Evolutionary conservation across 2,113 vertebrate genomes (phyloP).

Genomic region (Macaca mulatta): DNA sequence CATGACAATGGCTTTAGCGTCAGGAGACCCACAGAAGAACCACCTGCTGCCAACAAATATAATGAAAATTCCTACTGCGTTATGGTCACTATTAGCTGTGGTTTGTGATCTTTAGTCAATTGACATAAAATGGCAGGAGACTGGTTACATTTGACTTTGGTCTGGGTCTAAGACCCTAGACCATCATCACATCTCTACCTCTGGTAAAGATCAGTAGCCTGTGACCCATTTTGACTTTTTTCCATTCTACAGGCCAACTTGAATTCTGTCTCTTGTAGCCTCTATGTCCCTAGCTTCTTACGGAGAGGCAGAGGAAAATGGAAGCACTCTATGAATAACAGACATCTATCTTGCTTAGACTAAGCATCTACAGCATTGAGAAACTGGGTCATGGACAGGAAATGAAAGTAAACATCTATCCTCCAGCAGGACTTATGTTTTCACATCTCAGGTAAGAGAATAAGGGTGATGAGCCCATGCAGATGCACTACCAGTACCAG

Average conservation of each 20-base stretch:
- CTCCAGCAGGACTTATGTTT: not conserved
- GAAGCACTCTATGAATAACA: not conserved
- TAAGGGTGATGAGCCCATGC: not conserved
- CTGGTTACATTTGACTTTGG: not conserved
- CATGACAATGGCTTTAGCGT: slow-evolving; percentile 23
- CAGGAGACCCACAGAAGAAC: slow-evolving; percentile 49
- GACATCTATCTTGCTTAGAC: no score
- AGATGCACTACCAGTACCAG: not conserved
- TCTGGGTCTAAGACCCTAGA: not conserved
- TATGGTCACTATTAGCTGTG: not conserved
- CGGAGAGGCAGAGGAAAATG: not conserved
- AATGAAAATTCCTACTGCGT: not conserved
- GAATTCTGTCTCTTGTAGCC: not conserved
- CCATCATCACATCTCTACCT: not conserved
- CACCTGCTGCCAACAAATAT: not conserved
- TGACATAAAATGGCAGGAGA: not conserved
- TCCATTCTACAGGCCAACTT: not conserved
- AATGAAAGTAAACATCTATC: not conserved
- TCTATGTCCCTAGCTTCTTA: not conserved
- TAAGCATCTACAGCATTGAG: not conserved
- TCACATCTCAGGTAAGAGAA: slow-evolving; percentile 47
- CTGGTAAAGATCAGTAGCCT: not conserved
- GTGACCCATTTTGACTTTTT: not conserved
- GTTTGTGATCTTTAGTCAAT: not conserved
- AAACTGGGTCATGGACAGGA: not conserved